phyloP scores from a whole-genome alignment of 2,888 invertebrate species.

The Papilio demoleus region DNA sequence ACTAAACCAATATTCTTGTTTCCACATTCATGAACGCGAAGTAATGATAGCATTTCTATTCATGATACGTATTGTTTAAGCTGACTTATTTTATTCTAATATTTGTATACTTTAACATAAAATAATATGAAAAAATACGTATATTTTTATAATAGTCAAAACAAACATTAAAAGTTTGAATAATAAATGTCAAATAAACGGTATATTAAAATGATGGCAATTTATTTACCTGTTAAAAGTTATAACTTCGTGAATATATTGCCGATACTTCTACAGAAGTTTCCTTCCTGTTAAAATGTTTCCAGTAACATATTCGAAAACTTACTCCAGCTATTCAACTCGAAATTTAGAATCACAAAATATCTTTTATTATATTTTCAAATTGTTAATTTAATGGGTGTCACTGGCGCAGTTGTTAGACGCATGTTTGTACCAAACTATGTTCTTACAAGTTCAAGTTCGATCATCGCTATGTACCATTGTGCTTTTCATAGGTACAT shows the following conservation, averaged over 20 bases:
- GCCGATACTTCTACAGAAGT: conserved; percentile 1
- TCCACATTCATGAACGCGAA: conserved; percentile 19
- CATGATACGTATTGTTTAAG: conserved; percentile 11
- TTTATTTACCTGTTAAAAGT: conserved; percentile 2
- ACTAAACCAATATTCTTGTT: conserved; percentile 25
- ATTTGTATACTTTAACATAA: neutral
- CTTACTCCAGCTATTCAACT: neutral
- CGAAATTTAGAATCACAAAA: neutral
- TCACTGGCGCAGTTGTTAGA: too few relatives aligned
- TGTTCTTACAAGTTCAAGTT: too few relatives aligned
- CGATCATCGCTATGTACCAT: too few relatives aligned
- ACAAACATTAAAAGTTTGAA: too few relatives aligned
- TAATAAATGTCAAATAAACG: neutral
- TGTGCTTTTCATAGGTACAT: too few relatives aligned
- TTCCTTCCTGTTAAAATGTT: neutral
- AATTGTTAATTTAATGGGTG: neutral
- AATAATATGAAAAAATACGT: too few relatives aligned
- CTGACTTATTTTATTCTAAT: neutral
- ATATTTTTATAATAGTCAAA: too few relatives aligned
- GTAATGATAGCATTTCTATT: conserved; percentile 24
- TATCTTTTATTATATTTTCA: neutral
- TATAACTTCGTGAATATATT: neutral
- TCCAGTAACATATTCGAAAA: neutral
- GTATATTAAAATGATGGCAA: neutral
- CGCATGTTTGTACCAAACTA: too few relatives aligned